Evolutionary conservation across 1,140 invertebrate species (phyloP).

Genomic region (Bilobella aurantiaca): DNA sequence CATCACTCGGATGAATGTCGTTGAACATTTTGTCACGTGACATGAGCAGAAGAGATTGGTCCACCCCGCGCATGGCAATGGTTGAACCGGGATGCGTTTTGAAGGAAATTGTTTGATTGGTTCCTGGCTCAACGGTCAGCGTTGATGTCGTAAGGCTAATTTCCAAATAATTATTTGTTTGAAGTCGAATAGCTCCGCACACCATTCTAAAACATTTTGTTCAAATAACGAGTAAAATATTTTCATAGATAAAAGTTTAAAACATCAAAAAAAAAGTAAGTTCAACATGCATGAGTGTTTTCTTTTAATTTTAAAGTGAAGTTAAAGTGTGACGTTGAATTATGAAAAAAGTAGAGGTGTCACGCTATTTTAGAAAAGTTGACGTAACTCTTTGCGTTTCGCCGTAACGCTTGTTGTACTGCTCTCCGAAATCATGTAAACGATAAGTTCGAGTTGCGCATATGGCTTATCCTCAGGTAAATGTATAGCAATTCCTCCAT

Average conservation of each 20-base stretch:
- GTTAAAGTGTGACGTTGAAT: no score
- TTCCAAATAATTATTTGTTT: not conserved
- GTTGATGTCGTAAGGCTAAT: not conserved
- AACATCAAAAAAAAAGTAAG: no score
- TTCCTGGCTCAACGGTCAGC: conserved; percentile 11
- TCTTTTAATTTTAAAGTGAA: no score
- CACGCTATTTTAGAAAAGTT: no score
- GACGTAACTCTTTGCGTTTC: no score
- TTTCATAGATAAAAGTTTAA: no score
- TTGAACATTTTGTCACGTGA: not conserved
- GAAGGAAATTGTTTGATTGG: not conserved
- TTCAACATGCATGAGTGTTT: no score
- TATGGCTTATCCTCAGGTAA: not conserved
- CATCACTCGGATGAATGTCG: not conserved
- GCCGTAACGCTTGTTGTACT: no score
- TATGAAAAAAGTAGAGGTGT: no score
- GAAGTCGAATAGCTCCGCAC: not conserved
- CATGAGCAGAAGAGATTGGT: conserved; percentile 10
- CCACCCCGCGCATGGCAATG: conserved; percentile 17
- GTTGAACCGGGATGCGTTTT: not conserved
- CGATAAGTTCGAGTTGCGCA: not conserved
- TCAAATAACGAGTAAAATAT: not conserved
- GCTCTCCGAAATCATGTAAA: no score
- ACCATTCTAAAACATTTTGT: not conserved
- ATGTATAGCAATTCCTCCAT: not conserved